Evolutionary conservation across 2,797 vertebrate species (phyloP), one percentile per base, ranked within the genome.

Genomic region (Carapus acus): DNA sequence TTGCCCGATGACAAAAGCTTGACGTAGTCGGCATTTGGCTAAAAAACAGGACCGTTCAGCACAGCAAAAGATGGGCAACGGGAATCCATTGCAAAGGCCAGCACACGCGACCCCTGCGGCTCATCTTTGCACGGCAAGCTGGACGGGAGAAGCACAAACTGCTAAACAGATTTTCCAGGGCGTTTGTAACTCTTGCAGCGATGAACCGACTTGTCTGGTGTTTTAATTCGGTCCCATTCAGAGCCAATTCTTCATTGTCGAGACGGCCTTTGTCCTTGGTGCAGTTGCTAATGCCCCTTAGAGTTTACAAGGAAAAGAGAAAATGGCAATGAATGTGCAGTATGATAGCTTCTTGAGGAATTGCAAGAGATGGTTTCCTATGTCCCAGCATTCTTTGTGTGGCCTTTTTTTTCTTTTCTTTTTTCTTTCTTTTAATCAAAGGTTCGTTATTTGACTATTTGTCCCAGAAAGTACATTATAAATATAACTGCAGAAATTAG

Each of bases 111-210:
- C n/a, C 9, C 24, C 24, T 5, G 9, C 9, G 4, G 24, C 9
- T 27, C 24, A 27, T 27, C 24, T 27, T 27, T 27, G 24, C 24
- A 5, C 24, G 9, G 24, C 24, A 33, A 67, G 49, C 58, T 52
- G 36, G 53, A 24, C 29, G 31, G 39, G 57, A 56, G 46, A 58
- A 67, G 58, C 67, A 41, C 31, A 29, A 53, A 43, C 44, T 57
- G 49, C 59, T 81, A 74, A 83, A 73, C 19, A 17, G 59, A 73
- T 81, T 80, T 54, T 43, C 55, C 40, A 51, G 49, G 48, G 62
- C 58, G 49, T 78, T 70, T 71, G 57, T 36, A 64, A 27, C 52
- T 55, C 63, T 46, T 77, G 22, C 73, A 67, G 54, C 41, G 49
- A 65, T 78, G 49, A 63, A 63, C 54, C 51, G n/a, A n/a, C 24